Evolutionary conservation across 2,797 vertebrate species (phyloP).

Genomic region (Limosa lapponica): DNA sequence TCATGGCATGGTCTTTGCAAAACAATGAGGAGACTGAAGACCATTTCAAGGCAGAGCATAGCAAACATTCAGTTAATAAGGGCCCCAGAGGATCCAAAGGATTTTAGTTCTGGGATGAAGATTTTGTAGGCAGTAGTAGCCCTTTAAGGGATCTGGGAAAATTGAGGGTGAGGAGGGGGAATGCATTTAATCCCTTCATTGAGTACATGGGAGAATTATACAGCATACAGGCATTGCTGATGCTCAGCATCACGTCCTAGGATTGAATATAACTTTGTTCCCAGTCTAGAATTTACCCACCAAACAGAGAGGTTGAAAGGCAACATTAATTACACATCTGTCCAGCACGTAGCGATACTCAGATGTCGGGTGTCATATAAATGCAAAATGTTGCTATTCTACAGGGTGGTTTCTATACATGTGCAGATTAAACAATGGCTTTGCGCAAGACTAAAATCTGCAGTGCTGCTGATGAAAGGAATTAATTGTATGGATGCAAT

Average conservation of each 20-base stretch:
- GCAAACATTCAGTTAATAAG: constrained; percentile 47
- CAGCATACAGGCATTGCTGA: constrained; percentile 13
- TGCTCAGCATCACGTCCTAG: neutral
- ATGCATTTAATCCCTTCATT: constrained; percentile 43
- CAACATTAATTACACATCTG: constrained; percentile 59
- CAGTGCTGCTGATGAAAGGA: constrained; percentile 30
- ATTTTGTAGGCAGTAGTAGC: constrained; percentile 44
- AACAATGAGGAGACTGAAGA: constrained; percentile 43
- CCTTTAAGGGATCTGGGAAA: constrained; percentile 55
- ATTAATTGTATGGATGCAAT: constrained; percentile 56
- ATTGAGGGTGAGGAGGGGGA: neutral
- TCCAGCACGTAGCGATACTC: neutral
- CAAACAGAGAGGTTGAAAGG: constrained; percentile 46
- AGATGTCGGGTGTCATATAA: constrained; percentile 42
- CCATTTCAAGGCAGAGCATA: constrained; percentile 29
- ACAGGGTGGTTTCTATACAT: neutral
- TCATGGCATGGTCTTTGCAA: constrained; percentile 13
- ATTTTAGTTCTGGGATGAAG: constrained; percentile 51
- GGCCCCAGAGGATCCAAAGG: constrained; percentile 33
- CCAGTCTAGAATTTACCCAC: constrained; percentile 54
- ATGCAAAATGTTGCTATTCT: constrained; percentile 56
- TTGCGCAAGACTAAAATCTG: constrained; percentile 39
- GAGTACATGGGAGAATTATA: constrained; percentile 21
- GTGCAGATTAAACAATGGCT: constrained; percentile 55
- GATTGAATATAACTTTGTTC: constrained; percentile 8